Base-by-base conservation (phyloP, 92 coral and sea anemone species). In the Galaxea fascicularis region DNA sequence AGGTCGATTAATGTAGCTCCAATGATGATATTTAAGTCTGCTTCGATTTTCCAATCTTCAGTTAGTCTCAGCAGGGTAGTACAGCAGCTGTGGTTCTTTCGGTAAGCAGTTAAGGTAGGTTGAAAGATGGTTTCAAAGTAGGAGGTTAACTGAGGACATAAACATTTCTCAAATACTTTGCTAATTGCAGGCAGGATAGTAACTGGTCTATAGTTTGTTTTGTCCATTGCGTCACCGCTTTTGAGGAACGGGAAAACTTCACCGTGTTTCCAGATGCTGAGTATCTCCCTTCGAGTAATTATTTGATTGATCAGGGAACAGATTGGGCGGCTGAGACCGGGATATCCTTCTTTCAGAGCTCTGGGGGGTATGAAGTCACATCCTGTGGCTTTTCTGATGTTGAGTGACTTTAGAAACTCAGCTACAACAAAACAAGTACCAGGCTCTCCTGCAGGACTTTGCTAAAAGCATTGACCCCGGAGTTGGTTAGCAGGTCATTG, bases 181-280 rank as follows among this genome's bases (percentile, higher is more conserved):
- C 76, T 71, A 8, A 71, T 41, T 41, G 76, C 52, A 17, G 76
- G 76, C 54, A 71, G 54, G 22, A 71, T 41, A 49, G 76, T 71
- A 14, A 71, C 27, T 21, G 76, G 76, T 71, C 0, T 4, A 49
- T 71, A 71, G 76, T 71, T 71, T 71, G 76, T 71, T 71, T 71
- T 71, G 25, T 41, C 76, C 76, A 71, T 71, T 41, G 76, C 25
- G 31, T 0, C 76, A 30, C 54, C 76, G 31, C 53, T 17, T 49
- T 71, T 71, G 58, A 71, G 18, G 49, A 24, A 41, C 29, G 76
- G 76, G 15, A 21, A 41, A 30, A 71, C 76, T 29, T 49, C 52
- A 11, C 76, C 76, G 20, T 64, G 70, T 64, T 64, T 64, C 70
- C 70, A 21, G 31, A 17, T 64, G 35, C 70, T 64, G 35, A 31